phyloP scores from a whole-genome alignment of 2,113 vertebrate species.

The Aix galericulata region DNA sequence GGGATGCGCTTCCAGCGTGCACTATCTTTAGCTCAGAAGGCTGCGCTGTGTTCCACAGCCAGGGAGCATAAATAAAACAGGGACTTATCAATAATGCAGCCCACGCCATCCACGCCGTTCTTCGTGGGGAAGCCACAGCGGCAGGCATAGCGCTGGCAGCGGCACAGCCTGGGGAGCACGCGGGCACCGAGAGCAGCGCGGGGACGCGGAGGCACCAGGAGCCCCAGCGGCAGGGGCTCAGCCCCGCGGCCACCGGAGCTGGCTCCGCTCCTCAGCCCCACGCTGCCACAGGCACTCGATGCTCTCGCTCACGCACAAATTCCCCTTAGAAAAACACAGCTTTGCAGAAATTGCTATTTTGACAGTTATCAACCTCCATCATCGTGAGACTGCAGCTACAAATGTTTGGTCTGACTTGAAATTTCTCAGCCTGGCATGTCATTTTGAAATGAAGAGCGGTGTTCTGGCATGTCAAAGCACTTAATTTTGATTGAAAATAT shows the following conservation, averaged over 20 bases:
- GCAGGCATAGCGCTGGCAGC: background rate
- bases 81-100: conserved; percentile 38
- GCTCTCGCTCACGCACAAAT: background rate
- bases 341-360: background rate
- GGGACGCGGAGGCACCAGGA: too few relatives aligned
- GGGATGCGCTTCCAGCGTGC: rapidly evolving
- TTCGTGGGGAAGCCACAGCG: background rate
- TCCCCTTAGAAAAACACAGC: background rate
- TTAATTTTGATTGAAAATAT: background rate
- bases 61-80: conserved; percentile 37
- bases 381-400: background rate
- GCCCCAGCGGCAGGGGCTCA: too few relatives aligned
- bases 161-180: rapidly evolving
- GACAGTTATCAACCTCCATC: conserved; percentile 34
- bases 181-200: rapidly evolving
- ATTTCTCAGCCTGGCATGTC: conserved; percentile 5
- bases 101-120: background rate
- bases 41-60: background rate
- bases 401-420: conserved; percentile 37
- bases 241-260: rapidly evolving
- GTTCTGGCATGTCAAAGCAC: background rate
- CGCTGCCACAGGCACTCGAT: background rate
- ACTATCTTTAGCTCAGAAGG: background rate
- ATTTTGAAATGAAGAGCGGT: background rate
- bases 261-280: rapidly evolving